Percentiles rank a stretch among this genome's conserved stretches.
Conservation (phyloP, 2,888 invertebrate species). For the Polyommatus iphigenia region DNA sequence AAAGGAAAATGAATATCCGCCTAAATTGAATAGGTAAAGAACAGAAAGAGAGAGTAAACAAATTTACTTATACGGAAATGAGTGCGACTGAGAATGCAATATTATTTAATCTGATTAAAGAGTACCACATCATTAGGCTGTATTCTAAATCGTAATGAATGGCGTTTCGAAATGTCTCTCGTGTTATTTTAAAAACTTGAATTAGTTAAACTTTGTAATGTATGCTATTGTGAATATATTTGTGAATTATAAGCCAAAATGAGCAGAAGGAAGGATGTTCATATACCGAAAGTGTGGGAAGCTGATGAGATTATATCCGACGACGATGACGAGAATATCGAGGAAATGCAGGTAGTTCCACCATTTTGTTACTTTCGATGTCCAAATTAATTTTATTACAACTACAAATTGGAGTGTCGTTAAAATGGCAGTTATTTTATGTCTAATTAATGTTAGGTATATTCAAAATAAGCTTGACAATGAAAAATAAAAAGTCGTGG, state of each 20-base stretch:
- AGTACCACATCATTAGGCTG: not conserved
- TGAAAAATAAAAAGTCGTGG: not conserved
- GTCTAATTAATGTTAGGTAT: not conserved
- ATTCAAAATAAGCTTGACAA: not conserved
- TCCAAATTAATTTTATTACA: not conserved
- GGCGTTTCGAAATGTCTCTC: not conserved
- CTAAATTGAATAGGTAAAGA: not conserved
- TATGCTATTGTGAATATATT: not conserved
- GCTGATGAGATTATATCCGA: constrained; percentile 45
- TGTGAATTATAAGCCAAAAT: not conserved
- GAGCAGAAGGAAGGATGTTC: not conserved
- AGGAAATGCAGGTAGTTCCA: constrained; percentile 46
- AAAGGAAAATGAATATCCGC: not conserved
- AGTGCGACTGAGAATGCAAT: not conserved
- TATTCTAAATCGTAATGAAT: not conserved
- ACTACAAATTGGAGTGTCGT: not conserved
- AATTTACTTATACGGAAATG: not conserved
- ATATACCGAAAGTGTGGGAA: constrained; percentile 40
- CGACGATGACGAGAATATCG: constrained; percentile 42
- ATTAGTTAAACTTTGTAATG: not conserved
- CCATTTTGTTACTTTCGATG: constrained; percentile 34
- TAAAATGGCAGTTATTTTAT: not conserved
- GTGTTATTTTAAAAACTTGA: not conserved
- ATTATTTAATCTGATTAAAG: not conserved
- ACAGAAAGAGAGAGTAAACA: constrained; percentile 1